Base-by-base conservation (phyloP, 92 coral and sea anemone genomes). In the Scolanthus callimorphus region DNA sequence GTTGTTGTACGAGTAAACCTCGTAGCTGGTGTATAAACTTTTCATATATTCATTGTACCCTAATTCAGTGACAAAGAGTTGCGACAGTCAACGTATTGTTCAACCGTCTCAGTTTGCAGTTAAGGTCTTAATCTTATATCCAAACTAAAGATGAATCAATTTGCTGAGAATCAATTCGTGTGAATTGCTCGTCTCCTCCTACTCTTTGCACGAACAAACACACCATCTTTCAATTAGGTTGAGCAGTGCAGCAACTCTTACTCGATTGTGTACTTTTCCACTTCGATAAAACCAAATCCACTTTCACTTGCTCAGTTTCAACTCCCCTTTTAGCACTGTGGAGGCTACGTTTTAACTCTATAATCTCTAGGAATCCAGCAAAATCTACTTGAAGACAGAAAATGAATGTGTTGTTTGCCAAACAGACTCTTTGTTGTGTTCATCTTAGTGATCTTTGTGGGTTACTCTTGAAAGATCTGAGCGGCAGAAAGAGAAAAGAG, bases 331-430 rank as follows among this genome's bases (percentile, higher is more conserved):
- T 20, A 65, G 65, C 56, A 43, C 49, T 57, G 29, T 48, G 20
- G 57, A 25, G 28, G 65, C 57, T 68, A 51, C 37, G 29, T 54
- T 48, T 39, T 15, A 66, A n/a, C n/a, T 22, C 53, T 27, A 24
- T 27, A 20, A 47, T 43, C 25, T 27, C 25, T 23, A 55, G 67
- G 62, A 38, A 58, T 60, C 69, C 63, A 41, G 61, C 58, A 74
- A 80, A 78, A 67, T 49, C 82, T 51, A 57, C 39, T 56, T 3
- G 57, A 60, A 72, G 77, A 64, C 39, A 65, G 77, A 58, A 51
- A 65, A 63, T 85, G 50, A 63, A 67, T 80, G 64, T 71, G 76
- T 64, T 85, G 80, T 81, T 86, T 81, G 89, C 80, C 79, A 86
- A 86, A 86, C 82, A 82, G 76, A 52, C 8, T 49, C 65, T 39